These are phyloP conservation scores for Listronotus bonariensis DNA, from an alignment of 1,140 invertebrate genomes.

Conservation along the genomic window DNA sequence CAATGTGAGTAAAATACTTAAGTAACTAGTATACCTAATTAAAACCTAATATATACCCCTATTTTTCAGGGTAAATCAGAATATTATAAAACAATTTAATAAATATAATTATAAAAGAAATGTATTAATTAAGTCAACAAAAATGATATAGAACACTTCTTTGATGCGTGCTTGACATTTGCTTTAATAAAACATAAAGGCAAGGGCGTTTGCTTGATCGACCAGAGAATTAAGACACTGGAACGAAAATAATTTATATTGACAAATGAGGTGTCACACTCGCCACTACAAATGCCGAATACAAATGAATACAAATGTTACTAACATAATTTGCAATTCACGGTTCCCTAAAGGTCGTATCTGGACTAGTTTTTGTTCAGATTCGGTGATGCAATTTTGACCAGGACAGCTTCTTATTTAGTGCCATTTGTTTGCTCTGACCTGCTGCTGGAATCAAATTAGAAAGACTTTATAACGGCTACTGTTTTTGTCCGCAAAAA, in stretches of 20 bases:
- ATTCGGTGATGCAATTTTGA: slow-evolving; percentile 2
- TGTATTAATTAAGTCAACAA: slow-evolving; percentile 25
- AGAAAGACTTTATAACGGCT: slow-evolving; percentile 26
- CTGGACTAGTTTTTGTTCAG: slow-evolving; percentile 45
- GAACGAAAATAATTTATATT: slow-evolving; percentile 48
- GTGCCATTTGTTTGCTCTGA: not conserved
- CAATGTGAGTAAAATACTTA: no score
- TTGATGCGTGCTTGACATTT: slow-evolving; percentile 6
- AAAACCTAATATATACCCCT: not conserved
- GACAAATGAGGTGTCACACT: slow-evolving; percentile 50
- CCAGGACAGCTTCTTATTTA: slow-evolving; percentile 3
- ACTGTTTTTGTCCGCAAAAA: slow-evolving; percentile 19
- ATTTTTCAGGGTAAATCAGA: not conserved
- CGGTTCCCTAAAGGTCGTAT: slow-evolving; percentile 19
- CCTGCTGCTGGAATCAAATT: slow-evolving; percentile 14
- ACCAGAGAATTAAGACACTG: slow-evolving; percentile 32
- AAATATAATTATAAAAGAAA: slow-evolving; percentile 19
- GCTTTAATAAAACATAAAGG: slow-evolving; percentile 33
- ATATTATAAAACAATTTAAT: not conserved
- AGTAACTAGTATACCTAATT: no score
- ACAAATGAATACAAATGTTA: slow-evolving; percentile 42
- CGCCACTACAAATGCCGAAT: slow-evolving; percentile 48
- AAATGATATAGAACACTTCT: slow-evolving; percentile 18
- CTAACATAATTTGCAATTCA: slow-evolving; percentile 50
- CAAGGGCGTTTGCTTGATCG: slow-evolving; percentile 22